These are phyloP conservation scores for Ctenodactylus gundi DNA, from an alignment of 2,113 vertebrate genomes.

Conservation along the genomic window DNA sequence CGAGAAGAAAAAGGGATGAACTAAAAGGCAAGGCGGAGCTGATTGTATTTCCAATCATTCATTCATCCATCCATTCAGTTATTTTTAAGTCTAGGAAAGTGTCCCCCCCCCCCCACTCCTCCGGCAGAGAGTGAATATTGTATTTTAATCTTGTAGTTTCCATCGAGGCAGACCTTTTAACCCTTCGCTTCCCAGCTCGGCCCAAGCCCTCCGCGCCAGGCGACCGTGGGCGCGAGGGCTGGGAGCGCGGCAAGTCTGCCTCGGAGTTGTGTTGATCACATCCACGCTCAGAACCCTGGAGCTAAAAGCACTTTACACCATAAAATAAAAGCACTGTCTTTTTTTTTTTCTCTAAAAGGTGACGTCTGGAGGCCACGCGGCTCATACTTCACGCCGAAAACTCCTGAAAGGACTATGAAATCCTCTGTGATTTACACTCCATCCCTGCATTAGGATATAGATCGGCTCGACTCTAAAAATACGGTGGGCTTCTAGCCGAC, in stretches of 20 bases:
- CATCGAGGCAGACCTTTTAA: constrained; percentile 74
- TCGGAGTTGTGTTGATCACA: constrained; percentile 87
- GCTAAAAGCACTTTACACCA: constrained; percentile 91
- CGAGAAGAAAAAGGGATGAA: background rate
- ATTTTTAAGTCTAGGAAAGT: constrained; percentile 61
- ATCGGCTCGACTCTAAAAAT: constrained; percentile 86
- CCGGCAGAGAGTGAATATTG: constrained; percentile 73
- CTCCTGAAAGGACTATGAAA: constrained; percentile 90
- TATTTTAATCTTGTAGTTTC: constrained; percentile 77
- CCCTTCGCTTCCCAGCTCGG: constrained; percentile 69
- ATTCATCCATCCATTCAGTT: constrained; percentile 60
- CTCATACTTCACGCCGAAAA: constrained; percentile 91
- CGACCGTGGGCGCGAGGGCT: constrained; percentile 56
- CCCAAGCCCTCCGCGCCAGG: constrained; percentile 2
- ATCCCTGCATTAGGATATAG: constrained; percentile 87
- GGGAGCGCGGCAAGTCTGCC: constrained; percentile 70
- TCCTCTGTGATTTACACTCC: constrained; percentile 88
- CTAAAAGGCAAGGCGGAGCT: constrained; percentile 48
- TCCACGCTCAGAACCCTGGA: constrained; percentile 89
- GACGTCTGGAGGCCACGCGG: constrained; percentile 89
- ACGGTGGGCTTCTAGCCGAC: constrained; percentile 85
- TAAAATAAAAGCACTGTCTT: constrained; percentile 91
- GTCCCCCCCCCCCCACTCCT: constrained; percentile 60
- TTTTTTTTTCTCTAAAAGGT: constrained; percentile 91
- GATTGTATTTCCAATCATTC: constrained; percentile 55